These are phyloP conservation scores for Holotrichia oblita DNA, from an alignment of 1,140 invertebrate species.

Conservation along the genomic window DNA sequence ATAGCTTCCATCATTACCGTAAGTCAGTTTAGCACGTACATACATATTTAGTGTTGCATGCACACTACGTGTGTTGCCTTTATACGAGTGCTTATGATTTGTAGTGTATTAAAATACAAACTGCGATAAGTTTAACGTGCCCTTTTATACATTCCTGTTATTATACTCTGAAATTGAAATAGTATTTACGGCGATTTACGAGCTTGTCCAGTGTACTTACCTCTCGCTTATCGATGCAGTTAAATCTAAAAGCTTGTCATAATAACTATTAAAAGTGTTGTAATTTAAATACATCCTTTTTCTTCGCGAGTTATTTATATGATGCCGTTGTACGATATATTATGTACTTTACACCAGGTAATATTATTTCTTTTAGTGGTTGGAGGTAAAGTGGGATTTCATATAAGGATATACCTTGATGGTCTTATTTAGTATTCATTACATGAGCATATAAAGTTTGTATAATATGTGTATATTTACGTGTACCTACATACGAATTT, in stretches of 20 bases:
- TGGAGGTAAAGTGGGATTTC: too few species aligned
- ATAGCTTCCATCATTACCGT: too few species aligned
- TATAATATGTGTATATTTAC: too few species aligned
- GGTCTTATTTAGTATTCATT: too few species aligned
- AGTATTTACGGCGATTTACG: slow-evolving; percentile 28
- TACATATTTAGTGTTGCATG: neutral
- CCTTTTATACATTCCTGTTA: slow-evolving; percentile 25
- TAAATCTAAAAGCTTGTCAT: slow-evolving; percentile 27
- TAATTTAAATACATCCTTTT: slow-evolving; percentile 14
- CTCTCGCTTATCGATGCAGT: neutral
- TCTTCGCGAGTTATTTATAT: slow-evolving; percentile 7
- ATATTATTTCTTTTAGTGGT: too few species aligned
- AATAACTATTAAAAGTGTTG: slow-evolving; percentile 33
- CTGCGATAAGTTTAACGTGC: slow-evolving; percentile 26
- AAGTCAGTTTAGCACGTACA: neutral
- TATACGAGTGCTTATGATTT: slow-evolving; percentile 11
- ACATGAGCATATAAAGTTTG: too few species aligned
- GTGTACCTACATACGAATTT: too few species aligned
- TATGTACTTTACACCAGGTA: neutral
- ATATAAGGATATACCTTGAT: too few species aligned
- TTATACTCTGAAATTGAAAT: slow-evolving; percentile 28
- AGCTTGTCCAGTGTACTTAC: neutral
- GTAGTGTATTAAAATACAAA: slow-evolving; percentile 28
- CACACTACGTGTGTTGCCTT: neutral
- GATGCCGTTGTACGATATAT: neutral